Conservation (phyloP, 2,113 vertebrate genomes). For the Echinops telfairi region DNA sequence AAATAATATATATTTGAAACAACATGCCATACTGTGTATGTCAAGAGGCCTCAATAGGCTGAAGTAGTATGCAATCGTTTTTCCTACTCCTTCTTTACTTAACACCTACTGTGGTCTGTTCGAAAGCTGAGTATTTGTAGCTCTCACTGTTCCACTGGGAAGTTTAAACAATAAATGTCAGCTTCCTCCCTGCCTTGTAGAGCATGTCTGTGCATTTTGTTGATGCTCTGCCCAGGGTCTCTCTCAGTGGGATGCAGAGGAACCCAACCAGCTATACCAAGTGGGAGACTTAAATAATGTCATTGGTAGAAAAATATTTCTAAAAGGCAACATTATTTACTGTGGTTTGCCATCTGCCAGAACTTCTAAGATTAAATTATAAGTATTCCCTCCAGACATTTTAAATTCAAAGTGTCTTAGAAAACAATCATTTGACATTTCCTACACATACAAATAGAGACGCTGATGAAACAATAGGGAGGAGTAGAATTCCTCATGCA, state of each 20-base stretch:
- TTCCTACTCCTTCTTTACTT: conserved; percentile 5
- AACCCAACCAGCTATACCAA: not conserved
- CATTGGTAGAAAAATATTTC: conserved; percentile 8
- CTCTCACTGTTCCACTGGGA: conserved; percentile 28
- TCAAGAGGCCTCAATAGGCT: not conserved
- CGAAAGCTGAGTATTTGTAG: conserved; percentile 45
- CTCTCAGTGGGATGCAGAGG: not conserved
- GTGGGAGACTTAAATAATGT: conserved; percentile 10
- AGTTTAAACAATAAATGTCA: conserved; percentile 15
- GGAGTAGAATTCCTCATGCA: not conserved
- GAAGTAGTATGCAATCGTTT: conserved; percentile 16
- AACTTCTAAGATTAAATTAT: conserved; percentile 19
- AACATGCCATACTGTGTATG: not conserved
- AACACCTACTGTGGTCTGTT: conserved; percentile 27
- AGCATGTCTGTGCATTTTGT: not conserved
- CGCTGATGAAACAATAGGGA: not conserved
- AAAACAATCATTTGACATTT: conserved; percentile 35
- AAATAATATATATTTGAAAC: conserved; percentile 50
- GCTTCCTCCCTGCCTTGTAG: not conserved
- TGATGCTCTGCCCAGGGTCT: not conserved
- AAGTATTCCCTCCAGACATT: conserved; percentile 36
- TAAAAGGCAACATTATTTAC: conserved; percentile 53
- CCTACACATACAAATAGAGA: not conserved
- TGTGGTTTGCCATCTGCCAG: conserved; percentile 18
- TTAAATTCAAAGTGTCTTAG: conserved; percentile 18